A percentile compares a stretch with the other conserved stretches of the same genome.
These are phyloP conservation scores for Remorina albescens DNA, from an alignment of 2,797 vertebrate species.

Conservation along the genomic window DNA sequence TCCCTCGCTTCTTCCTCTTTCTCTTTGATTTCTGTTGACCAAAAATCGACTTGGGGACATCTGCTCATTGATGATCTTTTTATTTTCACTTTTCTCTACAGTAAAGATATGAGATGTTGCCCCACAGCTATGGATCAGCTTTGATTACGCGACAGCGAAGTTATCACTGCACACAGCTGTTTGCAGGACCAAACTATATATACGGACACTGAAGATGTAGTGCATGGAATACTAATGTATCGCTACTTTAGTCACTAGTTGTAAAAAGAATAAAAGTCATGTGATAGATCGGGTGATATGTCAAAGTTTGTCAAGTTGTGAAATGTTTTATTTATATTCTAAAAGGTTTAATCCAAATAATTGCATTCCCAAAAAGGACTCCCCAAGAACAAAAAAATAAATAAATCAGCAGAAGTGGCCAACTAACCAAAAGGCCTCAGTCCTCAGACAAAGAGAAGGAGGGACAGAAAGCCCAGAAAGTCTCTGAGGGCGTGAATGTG, in stretches of 20 bases:
- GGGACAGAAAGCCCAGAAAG: constrained; percentile 37
- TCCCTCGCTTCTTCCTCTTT: constrained; percentile 33
- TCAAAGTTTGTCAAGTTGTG: not conserved
- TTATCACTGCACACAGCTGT: constrained; percentile 65
- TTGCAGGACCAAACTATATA: constrained; percentile 29
- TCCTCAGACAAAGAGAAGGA: constrained; percentile 12
- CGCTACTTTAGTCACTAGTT: constrained; percentile 1
- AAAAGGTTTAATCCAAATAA: constrained; percentile 1
- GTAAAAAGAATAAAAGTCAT: not conserved
- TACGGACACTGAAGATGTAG: not conserved
- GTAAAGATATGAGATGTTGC: constrained; percentile 68
- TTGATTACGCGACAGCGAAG: constrained; percentile 75
- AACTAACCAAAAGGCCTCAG: constrained; percentile 34
- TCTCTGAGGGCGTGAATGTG: constrained; percentile 73
- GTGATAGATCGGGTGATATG: not conserved
- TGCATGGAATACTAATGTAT: constrained; percentile 47
- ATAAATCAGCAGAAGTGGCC: constrained; percentile 19
- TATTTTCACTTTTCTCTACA: constrained; percentile 70
- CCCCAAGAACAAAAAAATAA: constrained; percentile 21
- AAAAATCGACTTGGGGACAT: constrained; percentile 72
- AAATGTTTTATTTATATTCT: not conserved
- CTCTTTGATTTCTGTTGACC: constrained; percentile 76
- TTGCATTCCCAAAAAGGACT: not conserved
- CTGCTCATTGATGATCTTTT: constrained; percentile 65
- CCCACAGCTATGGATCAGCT: constrained; percentile 73